These are phyloP conservation scores for Rhinopomastus cyanomelas DNA, from an alignment of 2,113 vertebrate genomes.

Conservation along the genomic window DNA sequence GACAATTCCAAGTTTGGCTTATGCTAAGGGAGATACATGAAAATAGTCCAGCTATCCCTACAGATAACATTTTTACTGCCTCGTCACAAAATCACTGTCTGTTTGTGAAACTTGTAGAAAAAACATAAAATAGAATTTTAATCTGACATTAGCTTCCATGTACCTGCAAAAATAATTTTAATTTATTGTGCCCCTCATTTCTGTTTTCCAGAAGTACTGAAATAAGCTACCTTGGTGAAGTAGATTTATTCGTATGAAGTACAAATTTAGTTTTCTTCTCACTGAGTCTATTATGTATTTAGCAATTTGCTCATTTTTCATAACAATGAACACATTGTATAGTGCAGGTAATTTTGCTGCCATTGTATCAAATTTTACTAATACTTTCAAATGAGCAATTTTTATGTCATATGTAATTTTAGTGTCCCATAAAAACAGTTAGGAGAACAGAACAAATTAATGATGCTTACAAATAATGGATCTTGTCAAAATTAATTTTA, in stretches of 20 bases:
- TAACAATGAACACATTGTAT: conserved; percentile 1
- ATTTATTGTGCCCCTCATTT: not conserved
- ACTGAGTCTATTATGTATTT: conserved; percentile 6
- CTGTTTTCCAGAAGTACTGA: not conserved
- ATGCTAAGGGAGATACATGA: not conserved
- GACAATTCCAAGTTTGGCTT: not conserved
- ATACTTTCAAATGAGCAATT: conserved; percentile 29
- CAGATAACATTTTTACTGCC: not conserved
- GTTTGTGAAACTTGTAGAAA: not conserved
- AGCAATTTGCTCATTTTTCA: conserved; percentile 28
- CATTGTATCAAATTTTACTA: conserved; percentile 48
- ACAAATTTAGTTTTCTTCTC: not conserved
- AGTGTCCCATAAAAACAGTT: conserved; percentile 13
- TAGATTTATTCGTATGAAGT: not conserved
- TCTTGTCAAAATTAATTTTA: conserved; percentile 41
- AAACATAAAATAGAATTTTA: not conserved
- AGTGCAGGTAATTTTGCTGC: conserved; percentile 30
- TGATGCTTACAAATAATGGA: conserved; percentile 22
- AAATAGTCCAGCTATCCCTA: not conserved
- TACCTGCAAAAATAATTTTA: not conserved
- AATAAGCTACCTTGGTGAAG: not conserved
- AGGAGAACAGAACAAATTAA: conserved; percentile 36
- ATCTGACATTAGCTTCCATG: not conserved
- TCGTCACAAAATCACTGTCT: not conserved
- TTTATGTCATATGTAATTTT: conserved; percentile 19